Evolutionary conservation across 1,140 invertebrate genomes (phyloP).

Genomic region (Bicyclus anynana): DNA sequence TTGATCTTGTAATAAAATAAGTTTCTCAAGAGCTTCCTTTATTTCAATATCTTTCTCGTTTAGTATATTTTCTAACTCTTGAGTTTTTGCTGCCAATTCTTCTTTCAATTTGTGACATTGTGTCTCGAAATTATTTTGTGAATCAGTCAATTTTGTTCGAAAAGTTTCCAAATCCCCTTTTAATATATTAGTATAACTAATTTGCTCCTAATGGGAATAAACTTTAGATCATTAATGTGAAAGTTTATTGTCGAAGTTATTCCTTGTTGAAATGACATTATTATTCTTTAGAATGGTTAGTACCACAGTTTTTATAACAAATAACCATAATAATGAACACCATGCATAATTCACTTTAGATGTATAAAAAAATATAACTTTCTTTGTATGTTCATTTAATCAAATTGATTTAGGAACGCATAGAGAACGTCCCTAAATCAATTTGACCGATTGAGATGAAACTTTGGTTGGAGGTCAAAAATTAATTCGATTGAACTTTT

Average conservation of each 20-base stretch:
- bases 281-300: no score
- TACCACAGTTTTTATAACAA: no score
- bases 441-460: no score
- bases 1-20: slow-evolving; percentile 35
- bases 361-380: no score
- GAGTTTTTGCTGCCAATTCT: slow-evolving; percentile 37
- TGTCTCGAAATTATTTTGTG: slow-evolving; percentile 36
- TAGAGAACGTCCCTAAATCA: no score
- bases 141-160: slow-evolving; percentile 38
- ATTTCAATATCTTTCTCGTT: slow-evolving; percentile 44
- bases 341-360: no score
- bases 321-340: no score
- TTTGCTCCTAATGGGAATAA: slow-evolving; percentile 45
- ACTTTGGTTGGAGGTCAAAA: no score
- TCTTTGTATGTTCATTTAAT: no score
- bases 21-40: slow-evolving; percentile 38
- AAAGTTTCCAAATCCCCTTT: slow-evolving; percentile 44
- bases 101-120: slow-evolving; percentile 36
- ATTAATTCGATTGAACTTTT: no score
- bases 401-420: no score
- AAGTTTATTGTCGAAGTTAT: neutral
- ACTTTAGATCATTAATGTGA: slow-evolving; percentile 2
- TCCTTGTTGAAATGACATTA: no score
- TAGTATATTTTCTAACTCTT: slow-evolving; percentile 37
- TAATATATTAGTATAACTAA: slow-evolving; percentile 38